Evolutionary conservation across 2,113 vertebrate genomes (phyloP), one percentile per base, ranked within the genome.

Genomic region (Paracanthobrama guichenoti): DNA sequence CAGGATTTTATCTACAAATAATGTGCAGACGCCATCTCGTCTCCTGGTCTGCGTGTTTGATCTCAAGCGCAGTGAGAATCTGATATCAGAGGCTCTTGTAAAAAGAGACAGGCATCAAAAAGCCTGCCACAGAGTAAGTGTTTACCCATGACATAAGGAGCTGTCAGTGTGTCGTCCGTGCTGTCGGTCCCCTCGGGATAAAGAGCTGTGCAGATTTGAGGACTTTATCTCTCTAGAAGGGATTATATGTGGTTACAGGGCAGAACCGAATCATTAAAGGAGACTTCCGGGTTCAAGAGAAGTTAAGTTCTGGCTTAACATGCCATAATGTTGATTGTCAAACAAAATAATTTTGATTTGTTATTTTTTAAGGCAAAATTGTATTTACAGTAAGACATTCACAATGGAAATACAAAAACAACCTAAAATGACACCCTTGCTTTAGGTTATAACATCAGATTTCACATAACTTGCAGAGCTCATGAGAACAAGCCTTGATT

Each of bases 1-100:
- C 74, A 73, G 88, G 90, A 91, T 84, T 86, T 88, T 87, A 89
- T 84, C 57, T 28, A 46, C n/a, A 53, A 79, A 84, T 82, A 82
- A 90, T 90, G 88, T 83, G 84, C 85, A 82, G 81, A 84, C 74
- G 81, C 81, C 85, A 79, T 80, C 79, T 26, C n/a, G 59, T 81
- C 82, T 82, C 79, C 50, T 76, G 88, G 86, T 64, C 64, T 84
- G 80, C 69, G 50, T 24, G 71, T 85, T 85, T 86, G 87, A 90
- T 85, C 82, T 48, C 39, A 35, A 57, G 79, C 60, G 18, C 80
- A 44, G 57, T 78, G 62, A 77, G 74, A 90, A 90, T 83, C 79
- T 86, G 88, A 90, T 90, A 90, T 84, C 67, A 28, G 79, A 53
- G 77, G 77, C 53, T 50, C 80, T 84, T 60, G 76, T 89, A 82